phyloP scores from a whole-genome alignment of 1,140 invertebrate species.

The Lasioglossum baleicum region DNA sequence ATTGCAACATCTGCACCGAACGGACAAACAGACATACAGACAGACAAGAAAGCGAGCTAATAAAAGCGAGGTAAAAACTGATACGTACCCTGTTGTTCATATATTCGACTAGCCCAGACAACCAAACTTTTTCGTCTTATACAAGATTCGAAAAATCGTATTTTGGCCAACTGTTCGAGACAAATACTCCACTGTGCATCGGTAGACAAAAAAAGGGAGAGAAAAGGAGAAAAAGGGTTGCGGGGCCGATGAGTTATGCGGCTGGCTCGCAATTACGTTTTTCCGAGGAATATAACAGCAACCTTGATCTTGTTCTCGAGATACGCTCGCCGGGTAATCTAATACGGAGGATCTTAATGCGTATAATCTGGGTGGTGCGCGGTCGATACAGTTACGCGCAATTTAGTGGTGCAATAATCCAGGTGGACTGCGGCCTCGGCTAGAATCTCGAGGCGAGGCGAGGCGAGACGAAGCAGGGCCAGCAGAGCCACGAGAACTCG shows the following conservation, averaged over 20 bases:
- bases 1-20: no score
- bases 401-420: conserved; percentile 48
- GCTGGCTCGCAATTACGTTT: conserved; percentile 34
- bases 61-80: no score
- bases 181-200: background rate
- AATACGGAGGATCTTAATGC: conserved; percentile 50
- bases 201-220: background rate
- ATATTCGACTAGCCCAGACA: no score
- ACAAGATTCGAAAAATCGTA: no score
- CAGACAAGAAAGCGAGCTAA: no score
- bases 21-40: no score
- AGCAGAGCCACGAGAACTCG: background rate
- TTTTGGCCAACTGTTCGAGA: no score
- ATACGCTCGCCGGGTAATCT: conserved; percentile 44
- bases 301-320: conserved; percentile 52
- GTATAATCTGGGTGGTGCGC: conserved; percentile 44
- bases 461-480: background rate
- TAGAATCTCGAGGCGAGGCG: background rate
- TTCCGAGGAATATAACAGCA: conserved; percentile 40
- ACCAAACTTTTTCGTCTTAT: no score
- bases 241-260: conserved; percentile 32
- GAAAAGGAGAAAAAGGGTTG: background rate
- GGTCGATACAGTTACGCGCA: conserved; percentile 48
- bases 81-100: no score
- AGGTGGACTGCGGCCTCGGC: background rate